Evolutionary conservation across 2,113 vertebrate genomes (phyloP).

Genomic region (Mellivora capensis): DNA sequence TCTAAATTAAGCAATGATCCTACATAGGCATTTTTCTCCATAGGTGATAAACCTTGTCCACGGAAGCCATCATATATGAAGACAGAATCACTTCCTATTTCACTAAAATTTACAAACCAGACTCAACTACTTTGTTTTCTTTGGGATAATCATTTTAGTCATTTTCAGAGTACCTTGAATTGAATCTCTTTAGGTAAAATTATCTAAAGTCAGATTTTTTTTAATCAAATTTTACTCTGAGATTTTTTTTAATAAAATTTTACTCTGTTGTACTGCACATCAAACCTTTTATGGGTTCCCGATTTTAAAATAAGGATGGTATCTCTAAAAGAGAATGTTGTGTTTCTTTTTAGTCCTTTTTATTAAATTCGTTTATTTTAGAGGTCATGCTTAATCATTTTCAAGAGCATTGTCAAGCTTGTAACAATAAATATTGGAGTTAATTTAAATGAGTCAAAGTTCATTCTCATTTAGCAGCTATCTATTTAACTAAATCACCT

Average conservation of each 20-base stretch:
- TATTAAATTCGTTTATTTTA: conserved; percentile 58
- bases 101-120: background rate
- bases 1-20: background rate
- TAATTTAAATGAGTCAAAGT: conserved; percentile 84
- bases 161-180: background rate
- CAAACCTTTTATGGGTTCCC: background rate
- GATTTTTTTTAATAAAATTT: background rate
- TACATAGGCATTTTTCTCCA: background rate
- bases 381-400: conserved; percentile 76
- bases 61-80: background rate
- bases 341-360: conserved; percentile 52
- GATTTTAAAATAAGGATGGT: conserved; percentile 50
- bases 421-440: conserved; percentile 81
- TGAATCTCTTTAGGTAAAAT: background rate
- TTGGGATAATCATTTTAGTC: background rate
- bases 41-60: background rate
- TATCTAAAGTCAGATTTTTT: background rate
- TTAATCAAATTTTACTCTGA: background rate
- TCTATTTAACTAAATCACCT: conserved; percentile 75
- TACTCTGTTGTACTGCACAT: background rate
- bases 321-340: conserved; percentile 42
- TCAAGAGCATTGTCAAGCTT: conserved; percentile 76
- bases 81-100: background rate
- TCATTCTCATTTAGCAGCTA: conserved; percentile 80
- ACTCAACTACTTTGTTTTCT: background rate